Base-by-base conservation (phyloP, 2,888 invertebrate species). In the Ochlodes sylvanus region DNA sequence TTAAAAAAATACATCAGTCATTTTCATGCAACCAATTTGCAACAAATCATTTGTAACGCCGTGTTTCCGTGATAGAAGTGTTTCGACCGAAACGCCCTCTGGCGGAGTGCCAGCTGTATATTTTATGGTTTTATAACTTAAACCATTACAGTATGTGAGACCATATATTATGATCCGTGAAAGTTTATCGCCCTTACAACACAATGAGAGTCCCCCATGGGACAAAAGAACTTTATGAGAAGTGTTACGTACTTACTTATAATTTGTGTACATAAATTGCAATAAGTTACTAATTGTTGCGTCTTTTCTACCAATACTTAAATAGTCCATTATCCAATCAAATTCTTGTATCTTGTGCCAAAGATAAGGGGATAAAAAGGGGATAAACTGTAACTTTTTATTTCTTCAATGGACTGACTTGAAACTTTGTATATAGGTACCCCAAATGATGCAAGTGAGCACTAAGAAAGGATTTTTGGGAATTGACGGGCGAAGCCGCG, bases 61-160 rank as follows among this genome's bases (percentile, higher is more conserved):
- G 15, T 15, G n/a, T 9, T 44, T 44, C 15, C 44, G 15, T 44
- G n/a, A 47, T 47, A 17, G 17, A 47, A 47, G 44, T 3, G 17
- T 15, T 47, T 15, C 17, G 2, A 15, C 15, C 17, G 12, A 1
- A 44, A 7, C 44, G 15, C 17, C 15, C 44, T 7, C 44, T 47
- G 44, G 44, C 17, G 15, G 17, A 0, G 17, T 15, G 44, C 44
- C 44, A 47, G 44, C 44, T 17, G 15, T 47, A 17, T 17, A 7
- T 47, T 47, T 47, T 44, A 44, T 15, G 44, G 15, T 44, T 38
- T 44, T 17, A 47, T 47, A 7, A 47, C 44, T 47, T 47, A 17
- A 47, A 47, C 17, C 44, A n/a, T 47, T 17, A 12, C 17, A 27
- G 27, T 14, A 42, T 42, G 15, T 47, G 15, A 47, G 44, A 47